phyloP scores from a whole-genome alignment of 2,113 vertebrate genomes.

The Elaphurus davidianus region DNA sequence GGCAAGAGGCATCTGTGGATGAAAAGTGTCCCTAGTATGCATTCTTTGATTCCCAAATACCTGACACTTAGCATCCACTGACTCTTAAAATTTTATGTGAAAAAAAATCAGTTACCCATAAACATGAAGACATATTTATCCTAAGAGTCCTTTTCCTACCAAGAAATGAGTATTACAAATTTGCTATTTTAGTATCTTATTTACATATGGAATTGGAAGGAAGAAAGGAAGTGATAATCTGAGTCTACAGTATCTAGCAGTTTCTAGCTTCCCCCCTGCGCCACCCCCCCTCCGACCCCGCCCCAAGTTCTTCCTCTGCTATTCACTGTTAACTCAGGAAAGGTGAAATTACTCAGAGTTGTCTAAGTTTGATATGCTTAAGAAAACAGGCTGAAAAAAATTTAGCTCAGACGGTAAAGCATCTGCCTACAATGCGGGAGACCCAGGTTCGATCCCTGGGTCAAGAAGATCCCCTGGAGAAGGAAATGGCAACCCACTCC shows the following conservation, averaged over 20 bases:
- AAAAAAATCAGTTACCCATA: background rate
- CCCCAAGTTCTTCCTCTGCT: background rate
- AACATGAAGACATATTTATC: background rate
- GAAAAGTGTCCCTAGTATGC: background rate
- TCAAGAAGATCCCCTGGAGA: too few relatives aligned
- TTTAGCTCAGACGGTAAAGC: background rate
- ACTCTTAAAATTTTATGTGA: background rate
- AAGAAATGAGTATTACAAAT: background rate
- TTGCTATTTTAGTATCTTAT: background rate
- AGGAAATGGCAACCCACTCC: too few relatives aligned
- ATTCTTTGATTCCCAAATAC: background rate
- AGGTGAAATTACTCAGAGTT: background rate
- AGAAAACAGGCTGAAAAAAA: background rate
- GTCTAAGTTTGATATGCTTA: background rate
- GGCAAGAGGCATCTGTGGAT: background rate
- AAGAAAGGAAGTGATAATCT: background rate
- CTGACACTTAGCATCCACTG: background rate
- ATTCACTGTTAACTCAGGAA: background rate
- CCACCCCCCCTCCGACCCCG: fast-evolving
- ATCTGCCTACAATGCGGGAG: too few relatives aligned
- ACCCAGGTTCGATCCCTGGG: too few relatives aligned
- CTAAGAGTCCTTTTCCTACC: background rate
- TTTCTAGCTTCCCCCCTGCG: background rate
- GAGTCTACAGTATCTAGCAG: background rate
- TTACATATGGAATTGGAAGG: background rate